phyloP scores from a whole-genome alignment of 2,113 vertebrate genomes.

The Ammodytes marinus region DNA sequence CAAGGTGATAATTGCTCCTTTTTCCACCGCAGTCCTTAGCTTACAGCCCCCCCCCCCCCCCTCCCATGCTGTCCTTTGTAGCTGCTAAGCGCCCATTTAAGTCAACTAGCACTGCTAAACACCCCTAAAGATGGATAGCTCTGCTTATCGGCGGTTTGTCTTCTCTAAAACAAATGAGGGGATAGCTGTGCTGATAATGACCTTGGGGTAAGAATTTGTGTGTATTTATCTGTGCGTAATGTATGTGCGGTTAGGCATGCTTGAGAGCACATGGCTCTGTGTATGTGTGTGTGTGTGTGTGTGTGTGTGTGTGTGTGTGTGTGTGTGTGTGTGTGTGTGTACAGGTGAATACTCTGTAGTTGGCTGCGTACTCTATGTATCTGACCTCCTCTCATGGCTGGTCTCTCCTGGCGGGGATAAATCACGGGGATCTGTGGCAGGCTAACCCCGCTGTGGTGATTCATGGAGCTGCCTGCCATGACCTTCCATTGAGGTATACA shows the following conservation, averaged over 20 bases:
- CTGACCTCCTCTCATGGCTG: constrained; percentile 67
- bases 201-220: constrained; percentile 53
- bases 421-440: constrained; percentile 71
- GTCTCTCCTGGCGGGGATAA: constrained; percentile 72
- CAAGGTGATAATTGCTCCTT: neutral
- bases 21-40: neutral
- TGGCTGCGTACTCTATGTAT: constrained; percentile 47
- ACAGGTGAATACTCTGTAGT: constrained; percentile 33
- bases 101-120: constrained; percentile 53
- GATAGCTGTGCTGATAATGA: constrained; percentile 70
- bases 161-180: constrained; percentile 64
- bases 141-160: constrained; percentile 82
- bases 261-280: neutral
- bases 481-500: constrained; percentile 80
- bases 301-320: neutral
- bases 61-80: constrained; percentile 52
- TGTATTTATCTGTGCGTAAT: neutral
- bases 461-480: constrained; percentile 76
- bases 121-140: constrained; percentile 71
- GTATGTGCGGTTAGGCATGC: neutral
- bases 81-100: constrained; percentile 65
- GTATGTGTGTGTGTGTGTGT: neutral
- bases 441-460: constrained; percentile 75
- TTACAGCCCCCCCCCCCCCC: constrained; percentile 31
- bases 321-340: neutral